Evolutionary conservation across 1,140 invertebrate species (phyloP), one percentile per base, ranked within the genome.

Genomic region (Telenomus remus): DNA sequence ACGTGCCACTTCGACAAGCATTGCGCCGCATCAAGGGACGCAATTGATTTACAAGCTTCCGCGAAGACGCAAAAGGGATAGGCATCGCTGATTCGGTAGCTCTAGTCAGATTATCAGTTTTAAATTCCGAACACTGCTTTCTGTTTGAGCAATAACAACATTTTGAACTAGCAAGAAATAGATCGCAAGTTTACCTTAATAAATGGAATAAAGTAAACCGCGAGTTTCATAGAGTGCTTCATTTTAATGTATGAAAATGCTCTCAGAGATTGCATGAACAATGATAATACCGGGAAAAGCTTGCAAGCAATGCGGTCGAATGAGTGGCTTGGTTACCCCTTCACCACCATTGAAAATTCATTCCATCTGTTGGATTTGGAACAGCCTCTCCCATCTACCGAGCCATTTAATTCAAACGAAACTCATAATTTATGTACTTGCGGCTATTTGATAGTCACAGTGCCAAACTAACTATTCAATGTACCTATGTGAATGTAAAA

Each of bases 11-110:
- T 84, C 82, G 79, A 78, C 64, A 72, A 66, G 75, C 72, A 79
- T 60, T 78, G 75, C 51, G 57, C 63, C 50, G 51, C 66, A 43
- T 66, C 60, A 80, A 76, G 76, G 80, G 76, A 83, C 78, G 84
- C 86, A 87, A 87, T 86, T 87, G 86, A 86, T 86, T 87, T 87
- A 87, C 84, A 83, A 83, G 83, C 77, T 78, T 81, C 79, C 75
- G 75, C 63, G 50, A 43, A n/a, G n/a, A 69, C 66, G 56, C 65
- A 65, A 68, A 68, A 54, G 48, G 48, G 44, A 70, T 60, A 57
- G 19, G 46, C 54, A 63, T 46, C 53, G 43, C 51, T 72, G 54
- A 60, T 69, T 69, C 54, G 54, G 54, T 4, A 39, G 6, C 19
- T 27, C 19, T 6, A 27, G 19, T 27, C 19, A 27, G 6, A 27